Evolutionary conservation across 1,140 invertebrate genomes (phyloP).

Genomic region (Asobara japonica): DNA sequence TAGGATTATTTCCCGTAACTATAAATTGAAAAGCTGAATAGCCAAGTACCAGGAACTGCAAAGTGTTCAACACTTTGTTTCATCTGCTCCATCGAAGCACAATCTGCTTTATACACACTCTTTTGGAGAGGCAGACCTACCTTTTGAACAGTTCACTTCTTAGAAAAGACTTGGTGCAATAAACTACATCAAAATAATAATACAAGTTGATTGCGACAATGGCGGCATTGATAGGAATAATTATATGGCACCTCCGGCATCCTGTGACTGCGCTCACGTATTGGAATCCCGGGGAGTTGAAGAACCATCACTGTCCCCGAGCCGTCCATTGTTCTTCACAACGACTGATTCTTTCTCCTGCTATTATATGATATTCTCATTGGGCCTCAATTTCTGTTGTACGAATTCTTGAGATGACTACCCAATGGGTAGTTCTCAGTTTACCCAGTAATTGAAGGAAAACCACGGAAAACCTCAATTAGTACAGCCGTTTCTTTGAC

Average conservation of each 20-base stretch:
- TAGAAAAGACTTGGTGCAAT: neutral
- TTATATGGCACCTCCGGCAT: conserved; percentile 29
- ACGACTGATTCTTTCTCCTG: conserved; percentile 25
- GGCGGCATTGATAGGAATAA: conserved; percentile 37
- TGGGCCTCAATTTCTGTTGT: no score
- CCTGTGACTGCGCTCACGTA: neutral
- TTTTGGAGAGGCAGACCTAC: no score
- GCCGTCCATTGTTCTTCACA: conserved; percentile 30
- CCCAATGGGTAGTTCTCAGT: no score
- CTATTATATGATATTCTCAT: no score
- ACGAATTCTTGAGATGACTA: no score
- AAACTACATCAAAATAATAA: conserved; percentile 16
- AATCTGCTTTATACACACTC: no score
- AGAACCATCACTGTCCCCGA: conserved; percentile 10
- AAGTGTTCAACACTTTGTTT: neutral
- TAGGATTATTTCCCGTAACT: no score
- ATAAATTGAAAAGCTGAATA: no score
- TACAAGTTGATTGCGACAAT: conserved; percentile 30
- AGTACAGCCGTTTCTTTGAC: no score
- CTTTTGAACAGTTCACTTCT: neutral
- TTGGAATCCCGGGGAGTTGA: conserved; percentile 18
- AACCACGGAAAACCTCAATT: no score
- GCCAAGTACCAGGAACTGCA: no score
- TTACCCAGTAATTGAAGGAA: no score
- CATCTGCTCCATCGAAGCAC: neutral